phyloP scores from a whole-genome alignment of 2,797 vertebrate species.

The Petrocephalus sullivani region DNA sequence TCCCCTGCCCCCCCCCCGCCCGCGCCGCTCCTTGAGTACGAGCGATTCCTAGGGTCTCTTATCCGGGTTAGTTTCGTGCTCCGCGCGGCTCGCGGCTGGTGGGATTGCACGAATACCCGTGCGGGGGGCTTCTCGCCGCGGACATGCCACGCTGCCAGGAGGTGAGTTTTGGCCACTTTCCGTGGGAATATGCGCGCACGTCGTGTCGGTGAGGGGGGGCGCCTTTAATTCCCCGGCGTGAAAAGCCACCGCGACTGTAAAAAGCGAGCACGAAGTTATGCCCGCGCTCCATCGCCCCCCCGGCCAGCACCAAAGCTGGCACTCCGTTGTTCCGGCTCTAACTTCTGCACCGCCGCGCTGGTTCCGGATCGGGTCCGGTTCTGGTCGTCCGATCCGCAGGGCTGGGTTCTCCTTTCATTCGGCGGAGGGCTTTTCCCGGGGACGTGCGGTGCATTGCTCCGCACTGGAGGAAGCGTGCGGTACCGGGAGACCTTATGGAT shows the following conservation, averaged over 20 bases:
- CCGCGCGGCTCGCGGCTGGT: conserved; percentile 32
- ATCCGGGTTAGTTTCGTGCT: conserved; percentile 45
- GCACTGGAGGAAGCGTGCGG: background rate
- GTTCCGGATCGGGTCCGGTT: background rate
- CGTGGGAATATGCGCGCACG: conserved; percentile 30
- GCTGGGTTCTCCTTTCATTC: background rate
- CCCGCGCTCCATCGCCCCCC: conserved; percentile 8
- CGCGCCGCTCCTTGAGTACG: conserved; percentile 58
- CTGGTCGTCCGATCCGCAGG: background rate
- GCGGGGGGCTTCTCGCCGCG: conserved; percentile 36
- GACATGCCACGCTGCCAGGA: conserved; percentile 45
- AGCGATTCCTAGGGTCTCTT: conserved; percentile 54
- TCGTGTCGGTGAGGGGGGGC: conserved; percentile 31
- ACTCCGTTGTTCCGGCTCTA: background rate
- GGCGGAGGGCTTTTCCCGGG: background rate
- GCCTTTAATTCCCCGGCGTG: background rate
- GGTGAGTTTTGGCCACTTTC: conserved; percentile 49
- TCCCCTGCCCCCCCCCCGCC: conserved; percentile 40
- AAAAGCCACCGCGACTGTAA: conserved; percentile 14
- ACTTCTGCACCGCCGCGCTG: background rate
- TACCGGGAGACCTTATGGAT: background rate
- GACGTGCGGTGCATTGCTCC: background rate
- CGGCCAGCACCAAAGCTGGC: background rate
- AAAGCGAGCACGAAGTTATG: conserved; percentile 10
- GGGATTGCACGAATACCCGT: conserved; percentile 32